Evolutionary conservation across 2,113 vertebrate species (phyloP).

Genomic region (Takifugu flavidus): DNA sequence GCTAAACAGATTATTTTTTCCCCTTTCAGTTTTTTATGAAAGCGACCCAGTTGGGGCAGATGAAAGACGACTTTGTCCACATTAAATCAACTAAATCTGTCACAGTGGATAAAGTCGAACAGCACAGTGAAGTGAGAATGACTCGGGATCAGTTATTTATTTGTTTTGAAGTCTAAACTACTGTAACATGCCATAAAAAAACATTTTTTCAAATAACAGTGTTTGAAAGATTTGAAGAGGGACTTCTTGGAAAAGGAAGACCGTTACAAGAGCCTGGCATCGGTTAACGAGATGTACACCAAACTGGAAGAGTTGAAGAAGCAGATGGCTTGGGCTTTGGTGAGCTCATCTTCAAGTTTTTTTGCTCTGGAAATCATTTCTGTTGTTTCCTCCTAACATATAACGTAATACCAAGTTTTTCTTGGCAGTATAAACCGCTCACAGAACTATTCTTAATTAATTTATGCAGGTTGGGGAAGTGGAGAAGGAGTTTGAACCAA

Average conservation of each 20-base stretch:
- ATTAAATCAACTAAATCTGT: conserved; percentile 87
- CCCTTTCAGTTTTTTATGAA: conserved; percentile 93
- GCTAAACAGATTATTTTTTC: not conserved
- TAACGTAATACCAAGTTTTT: not conserved
- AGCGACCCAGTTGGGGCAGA: conserved; percentile 94
- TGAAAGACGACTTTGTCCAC: conserved; percentile 91
- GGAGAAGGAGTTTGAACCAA: conserved; percentile 80
- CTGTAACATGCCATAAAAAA: not conserved
- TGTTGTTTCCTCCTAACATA: no score
- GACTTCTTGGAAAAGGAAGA: conserved; percentile 84
- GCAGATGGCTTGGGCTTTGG: conserved; percentile 95
- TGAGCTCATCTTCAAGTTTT: conserved; percentile 19
- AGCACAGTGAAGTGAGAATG: conserved; percentile 81
- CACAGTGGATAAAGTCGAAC: conserved; percentile 82
- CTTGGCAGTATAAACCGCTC: not conserved
- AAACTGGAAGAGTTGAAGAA: conserved; percentile 83
- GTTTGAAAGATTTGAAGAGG: conserved; percentile 79
- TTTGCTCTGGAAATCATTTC: not conserved
- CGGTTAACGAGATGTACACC: conserved; percentile 83
- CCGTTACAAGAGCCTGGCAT: conserved; percentile 80
- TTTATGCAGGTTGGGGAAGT: conserved; percentile 81
- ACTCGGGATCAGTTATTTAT: not conserved
- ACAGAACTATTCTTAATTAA: not conserved
- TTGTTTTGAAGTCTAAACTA: not conserved
- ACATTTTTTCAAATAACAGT: conserved; percentile 60